Conservation (phyloP, 2,888 invertebrate genomes). For the Pyrgus malvae region DNA sequence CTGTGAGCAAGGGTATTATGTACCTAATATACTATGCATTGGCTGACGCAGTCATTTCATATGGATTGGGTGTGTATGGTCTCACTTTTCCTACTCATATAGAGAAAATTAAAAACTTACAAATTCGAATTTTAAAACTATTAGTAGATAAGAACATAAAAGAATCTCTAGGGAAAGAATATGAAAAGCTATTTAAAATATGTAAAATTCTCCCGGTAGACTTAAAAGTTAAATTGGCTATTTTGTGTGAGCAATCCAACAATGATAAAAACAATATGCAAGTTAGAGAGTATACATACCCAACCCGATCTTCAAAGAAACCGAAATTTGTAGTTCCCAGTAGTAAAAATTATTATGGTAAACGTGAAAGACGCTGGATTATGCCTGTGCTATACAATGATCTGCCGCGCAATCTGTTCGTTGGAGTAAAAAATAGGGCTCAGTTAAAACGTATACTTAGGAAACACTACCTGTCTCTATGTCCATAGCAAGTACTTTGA, state of each 20-base stretch:
- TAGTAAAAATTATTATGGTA: conserved; percentile 2
- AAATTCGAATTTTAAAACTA: conserved; percentile 7
- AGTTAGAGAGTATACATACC: background rate
- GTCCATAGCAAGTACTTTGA: background rate
- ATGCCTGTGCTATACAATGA: background rate
- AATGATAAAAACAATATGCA: background rate
- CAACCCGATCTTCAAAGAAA: background rate
- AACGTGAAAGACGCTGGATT: background rate
- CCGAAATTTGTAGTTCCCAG: background rate
- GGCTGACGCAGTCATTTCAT: background rate
- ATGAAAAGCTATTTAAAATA: background rate
- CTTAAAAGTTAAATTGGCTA: background rate
- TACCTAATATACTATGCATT: conserved; percentile 4
- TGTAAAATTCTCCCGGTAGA: background rate
- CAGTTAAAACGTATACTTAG: background rate
- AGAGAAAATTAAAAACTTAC: no score
- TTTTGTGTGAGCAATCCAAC: background rate
- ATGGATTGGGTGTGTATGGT: conserved; percentile 8
- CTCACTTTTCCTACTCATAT: conserved; percentile 4
- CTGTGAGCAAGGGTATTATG: background rate
- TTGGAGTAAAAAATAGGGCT: background rate
- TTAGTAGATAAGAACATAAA: background rate
- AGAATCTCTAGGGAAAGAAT: background rate
- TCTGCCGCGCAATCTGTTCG: background rate
- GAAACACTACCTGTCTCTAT: conserved; percentile 9